Evolutionary conservation across 2,113 vertebrate species (phyloP).

Genomic region (Triplophysa dalaica): DNA sequence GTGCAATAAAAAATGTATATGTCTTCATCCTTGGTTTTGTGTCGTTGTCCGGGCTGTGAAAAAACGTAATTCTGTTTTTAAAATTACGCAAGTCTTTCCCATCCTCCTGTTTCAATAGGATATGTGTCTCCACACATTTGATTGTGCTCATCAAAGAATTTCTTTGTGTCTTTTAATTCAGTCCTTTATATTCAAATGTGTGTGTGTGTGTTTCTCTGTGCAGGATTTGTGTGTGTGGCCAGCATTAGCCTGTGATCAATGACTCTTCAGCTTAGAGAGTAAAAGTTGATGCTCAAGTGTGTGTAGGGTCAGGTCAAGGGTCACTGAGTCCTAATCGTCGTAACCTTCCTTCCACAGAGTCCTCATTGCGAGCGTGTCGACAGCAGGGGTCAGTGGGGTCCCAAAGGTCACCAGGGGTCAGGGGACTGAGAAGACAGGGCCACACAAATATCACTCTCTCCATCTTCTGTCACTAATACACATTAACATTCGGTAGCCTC

Average conservation of each 20-base stretch:
- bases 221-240: slow-evolving; percentile 31
- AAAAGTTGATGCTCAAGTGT: slow-evolving; percentile 43
- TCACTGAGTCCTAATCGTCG: slow-evolving; percentile 66
- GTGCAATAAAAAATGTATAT: too few relatives aligned
- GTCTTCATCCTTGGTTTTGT: too few relatives aligned
- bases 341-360: slow-evolving; percentile 57
- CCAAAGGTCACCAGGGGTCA: slow-evolving; percentile 56
- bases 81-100: too few relatives aligned
- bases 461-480: slow-evolving; percentile 51
- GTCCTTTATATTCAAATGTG: neutral
- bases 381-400: slow-evolving; percentile 60
- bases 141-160: too few relatives aligned
- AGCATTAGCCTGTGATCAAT: slow-evolving; percentile 13
- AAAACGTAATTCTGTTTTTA: too few relatives aligned
- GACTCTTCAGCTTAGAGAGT: slow-evolving; percentile 28
- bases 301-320: slow-evolving; percentile 56
- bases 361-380: slow-evolving; percentile 53
- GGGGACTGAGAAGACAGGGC: slow-evolving; percentile 53
- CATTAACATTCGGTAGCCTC: neutral
- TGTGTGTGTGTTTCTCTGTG: slow-evolving; percentile 22
- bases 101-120: too few relatives aligned
- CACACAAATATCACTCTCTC: slow-evolving; percentile 65
- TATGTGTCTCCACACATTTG: too few relatives aligned
- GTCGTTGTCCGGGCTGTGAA: too few relatives aligned
- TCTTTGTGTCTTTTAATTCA: too few relatives aligned